phyloP scores from a whole-genome alignment of 2,797 vertebrate species.

The Liasis olivaceus region DNA sequence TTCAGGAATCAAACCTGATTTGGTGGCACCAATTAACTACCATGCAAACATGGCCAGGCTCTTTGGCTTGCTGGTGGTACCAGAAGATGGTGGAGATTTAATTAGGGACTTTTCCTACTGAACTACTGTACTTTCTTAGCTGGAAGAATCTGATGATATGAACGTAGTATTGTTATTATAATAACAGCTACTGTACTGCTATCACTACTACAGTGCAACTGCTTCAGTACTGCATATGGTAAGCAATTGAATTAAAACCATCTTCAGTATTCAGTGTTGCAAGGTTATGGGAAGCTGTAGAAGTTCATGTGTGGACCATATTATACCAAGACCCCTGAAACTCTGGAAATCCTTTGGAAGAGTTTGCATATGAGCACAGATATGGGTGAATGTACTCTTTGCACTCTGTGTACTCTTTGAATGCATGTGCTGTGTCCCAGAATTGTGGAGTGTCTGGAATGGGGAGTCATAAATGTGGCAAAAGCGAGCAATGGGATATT shows the following conservation, averaged over 20 bases:
- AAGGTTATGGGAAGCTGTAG: neutral
- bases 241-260: neutral
- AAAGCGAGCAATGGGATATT: neutral
- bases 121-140: neutral
- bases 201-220: too few relatives aligned
- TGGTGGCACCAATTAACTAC: too few relatives aligned
- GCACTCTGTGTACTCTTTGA: neutral
- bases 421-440: neutral
- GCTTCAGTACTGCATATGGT: too few relatives aligned
- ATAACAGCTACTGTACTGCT: too few relatives aligned
- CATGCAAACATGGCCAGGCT: too few relatives aligned
- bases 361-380: neutral
- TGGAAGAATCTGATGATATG: neutral
- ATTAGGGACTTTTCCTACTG: neutral
- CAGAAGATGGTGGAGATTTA: neutral
- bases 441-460: neutral
- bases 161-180: neutral
- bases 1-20: too few relatives aligned
- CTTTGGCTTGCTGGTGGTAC: neutral
- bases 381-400: neutral
- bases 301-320: neutral
- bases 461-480: neutral
- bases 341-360: neutral
- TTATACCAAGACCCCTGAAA: neutral
- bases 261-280: neutral